Conservation (phyloP, 2,888 invertebrate species). For the Cataglyphis livida region DNA sequence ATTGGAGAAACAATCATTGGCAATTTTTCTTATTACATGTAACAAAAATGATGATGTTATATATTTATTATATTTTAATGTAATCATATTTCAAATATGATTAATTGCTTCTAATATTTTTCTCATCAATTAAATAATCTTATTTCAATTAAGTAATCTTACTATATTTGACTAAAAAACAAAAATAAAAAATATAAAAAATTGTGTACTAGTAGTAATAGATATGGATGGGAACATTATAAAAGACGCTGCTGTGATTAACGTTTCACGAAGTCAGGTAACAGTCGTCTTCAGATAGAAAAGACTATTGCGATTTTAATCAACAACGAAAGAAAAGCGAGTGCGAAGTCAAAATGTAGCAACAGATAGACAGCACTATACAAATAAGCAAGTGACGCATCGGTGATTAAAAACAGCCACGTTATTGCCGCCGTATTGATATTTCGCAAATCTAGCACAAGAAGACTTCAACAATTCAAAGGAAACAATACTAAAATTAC, state of each 20-base stretch:
- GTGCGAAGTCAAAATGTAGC: slow-evolving; percentile 4
- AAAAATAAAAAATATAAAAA: background rate
- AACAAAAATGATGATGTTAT: background rate
- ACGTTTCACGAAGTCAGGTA: background rate
- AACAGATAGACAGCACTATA: background rate
- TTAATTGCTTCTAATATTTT: background rate
- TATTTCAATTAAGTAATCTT: background rate
- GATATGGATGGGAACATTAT: background rate
- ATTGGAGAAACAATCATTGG: background rate
- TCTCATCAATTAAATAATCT: background rate
- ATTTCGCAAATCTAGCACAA: background rate
- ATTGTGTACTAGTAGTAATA: background rate
- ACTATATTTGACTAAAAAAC: background rate
- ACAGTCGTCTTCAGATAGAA: background rate
- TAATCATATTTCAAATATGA: background rate
- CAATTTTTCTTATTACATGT: background rate
- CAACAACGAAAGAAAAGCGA: slow-evolving; percentile 14
- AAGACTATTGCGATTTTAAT: slow-evolving; percentile 16
- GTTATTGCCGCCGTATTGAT: background rate
- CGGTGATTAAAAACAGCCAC: slow-evolving; percentile 41
- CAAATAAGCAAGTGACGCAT: background rate
- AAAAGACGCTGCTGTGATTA: background rate
- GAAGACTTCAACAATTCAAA: background rate
- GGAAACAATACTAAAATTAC: background rate
- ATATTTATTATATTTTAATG: background rate